Evolutionary conservation across 2,113 vertebrate genomes (phyloP), one percentile per base, ranked within the genome.

Genomic region (Crypturellus undulatus): DNA sequence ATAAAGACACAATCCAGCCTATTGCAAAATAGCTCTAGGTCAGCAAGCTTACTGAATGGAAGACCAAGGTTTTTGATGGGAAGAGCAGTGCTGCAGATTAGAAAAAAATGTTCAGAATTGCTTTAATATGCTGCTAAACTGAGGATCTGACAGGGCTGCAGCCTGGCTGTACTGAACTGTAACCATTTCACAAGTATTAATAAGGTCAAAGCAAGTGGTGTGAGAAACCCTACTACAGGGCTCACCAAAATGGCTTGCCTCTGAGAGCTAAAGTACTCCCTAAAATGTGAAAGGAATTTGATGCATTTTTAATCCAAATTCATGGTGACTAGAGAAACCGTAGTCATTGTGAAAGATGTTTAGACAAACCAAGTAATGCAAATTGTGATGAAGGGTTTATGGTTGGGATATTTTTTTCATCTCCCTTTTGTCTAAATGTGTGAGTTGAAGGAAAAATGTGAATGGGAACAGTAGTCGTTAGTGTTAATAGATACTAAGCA

Each of bases 81-180:
- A 89, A 76, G 60, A 87, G 59, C 51, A 79, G 56, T 51, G 34
- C n/a, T 10, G 8, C 60, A 20, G 91, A 70, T 69, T 72, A 81
- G 34, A 84, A 32, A 58, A 94, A 86, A 80, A 60, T 75, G 82
- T 69, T 71, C 38, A 68, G 52, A 10, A 6, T 22, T 4, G 18
- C 51, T 83, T 92, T 58, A 85, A 94, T 89, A 83, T 47, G 14
- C 56, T 80, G 40, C 87, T 91, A 91, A 95, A 85, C 32, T 38
- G 92, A 49, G 40, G 47, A 49, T 64, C 26, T 89, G 67, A 87
- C 79, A 54, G 26, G 58, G 36, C 64, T 77, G 11, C 28, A 13
- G 30, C 38, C 45, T 70, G 38, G 28, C 38, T 91, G 56, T 52
- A 45, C 67, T 93, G 81, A 90, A 59, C 91, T 90, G 45, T 79